These are phyloP conservation scores for Podocnemis expansa DNA, from an alignment of 2,113 vertebrate species.

Conservation along the genomic window DNA sequence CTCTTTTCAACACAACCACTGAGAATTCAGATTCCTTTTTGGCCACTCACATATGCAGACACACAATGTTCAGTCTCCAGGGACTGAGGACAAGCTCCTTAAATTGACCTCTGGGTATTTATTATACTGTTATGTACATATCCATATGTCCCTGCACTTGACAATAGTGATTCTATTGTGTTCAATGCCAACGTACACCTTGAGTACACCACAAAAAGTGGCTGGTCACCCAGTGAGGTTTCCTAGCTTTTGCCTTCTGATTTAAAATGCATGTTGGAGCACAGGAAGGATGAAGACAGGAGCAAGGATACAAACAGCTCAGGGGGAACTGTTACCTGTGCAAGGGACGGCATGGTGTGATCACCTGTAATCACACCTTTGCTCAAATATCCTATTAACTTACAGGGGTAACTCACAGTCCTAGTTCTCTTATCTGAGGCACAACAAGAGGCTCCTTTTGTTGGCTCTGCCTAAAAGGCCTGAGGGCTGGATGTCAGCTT, in stretches of 20 bases:
- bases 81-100: not conserved
- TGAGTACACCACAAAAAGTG: not conserved
- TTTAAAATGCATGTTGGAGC: too few relatives aligned
- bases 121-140: not conserved
- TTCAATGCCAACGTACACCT: not conserved
- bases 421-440: not conserved
- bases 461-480: too few relatives aligned
- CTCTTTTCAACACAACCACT: not conserved
- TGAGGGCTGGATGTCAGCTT: too few relatives aligned
- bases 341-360: too few relatives aligned
- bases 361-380: not conserved
- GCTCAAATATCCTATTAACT: not conserved
- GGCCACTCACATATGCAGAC: not conserved
- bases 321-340: too few relatives aligned
- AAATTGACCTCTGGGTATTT: not conserved
- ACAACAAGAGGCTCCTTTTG: not conserved
- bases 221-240: not conserved
- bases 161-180: not conserved
- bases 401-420: not conserved
- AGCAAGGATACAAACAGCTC: too few relatives aligned
- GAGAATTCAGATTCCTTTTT: slow-evolving; percentile 10
- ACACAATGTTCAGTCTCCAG: too few relatives aligned
- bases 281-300: too few relatives aligned
- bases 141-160: not conserved
- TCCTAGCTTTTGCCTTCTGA: not conserved